These are phyloP conservation scores for Plagiodera versicolora DNA, from an alignment of 2,888 invertebrate species.

Conservation along the genomic window DNA sequence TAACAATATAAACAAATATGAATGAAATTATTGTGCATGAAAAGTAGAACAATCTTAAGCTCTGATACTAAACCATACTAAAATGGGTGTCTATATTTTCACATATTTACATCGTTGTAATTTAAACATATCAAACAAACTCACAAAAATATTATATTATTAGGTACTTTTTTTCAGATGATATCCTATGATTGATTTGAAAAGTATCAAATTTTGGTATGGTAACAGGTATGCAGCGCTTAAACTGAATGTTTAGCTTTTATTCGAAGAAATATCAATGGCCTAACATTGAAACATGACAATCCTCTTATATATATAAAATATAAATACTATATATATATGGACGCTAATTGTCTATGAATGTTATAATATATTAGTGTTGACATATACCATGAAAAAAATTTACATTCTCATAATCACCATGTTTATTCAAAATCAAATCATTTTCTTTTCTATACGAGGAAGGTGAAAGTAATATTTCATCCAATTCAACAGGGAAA, in stretches of 20 bases:
- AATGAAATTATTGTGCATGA: too few species aligned
- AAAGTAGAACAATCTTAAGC: too few species aligned
- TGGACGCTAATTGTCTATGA: slow-evolving; percentile 39
- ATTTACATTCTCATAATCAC: not conserved
- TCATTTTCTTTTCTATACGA: too few species aligned
- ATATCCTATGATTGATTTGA: not conserved
- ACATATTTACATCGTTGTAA: too few species aligned
- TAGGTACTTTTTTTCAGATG: too few species aligned
- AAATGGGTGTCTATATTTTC: too few species aligned
- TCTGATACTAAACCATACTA: too few species aligned
- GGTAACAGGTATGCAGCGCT: slow-evolving; percentile 5
- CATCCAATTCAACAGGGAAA: too few species aligned
- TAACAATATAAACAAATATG: too few species aligned
- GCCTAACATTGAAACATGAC: slow-evolving; percentile 56
- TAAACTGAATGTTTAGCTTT: slow-evolving; percentile 43
- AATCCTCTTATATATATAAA: slow-evolving; percentile 47
- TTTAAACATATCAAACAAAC: too few species aligned
- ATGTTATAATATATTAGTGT: slow-evolving; percentile 43
- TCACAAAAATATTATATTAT: too few species aligned
- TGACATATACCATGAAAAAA: slow-evolving; percentile 37
- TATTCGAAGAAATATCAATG: slow-evolving; percentile 49
- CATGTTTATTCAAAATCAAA: not conserved
- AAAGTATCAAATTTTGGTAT: slow-evolving; percentile 12
- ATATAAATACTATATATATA: slow-evolving; percentile 29
- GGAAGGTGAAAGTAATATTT: too few species aligned